A percentile compares a stretch with the other conserved stretches of the same genome.
Conservation (phyloP, 1,140 invertebrate genomes). For the Drosophila santomea region DNA sequence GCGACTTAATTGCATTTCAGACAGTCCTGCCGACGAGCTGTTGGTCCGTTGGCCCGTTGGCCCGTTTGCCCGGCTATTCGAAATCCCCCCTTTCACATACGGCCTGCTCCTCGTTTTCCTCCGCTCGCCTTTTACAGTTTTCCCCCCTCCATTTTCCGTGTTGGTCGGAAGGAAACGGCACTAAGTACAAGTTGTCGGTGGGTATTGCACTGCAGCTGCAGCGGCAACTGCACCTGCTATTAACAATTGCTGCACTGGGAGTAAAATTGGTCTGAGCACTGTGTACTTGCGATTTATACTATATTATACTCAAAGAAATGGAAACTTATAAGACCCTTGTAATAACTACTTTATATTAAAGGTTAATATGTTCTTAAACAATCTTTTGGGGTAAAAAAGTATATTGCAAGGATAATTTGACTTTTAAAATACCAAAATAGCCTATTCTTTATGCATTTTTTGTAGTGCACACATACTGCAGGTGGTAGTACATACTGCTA, state of each 20-base stretch:
- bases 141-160: slow-evolving; percentile 33
- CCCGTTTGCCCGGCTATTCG: slow-evolving; percentile 20
- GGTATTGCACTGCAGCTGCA: slow-evolving; percentile 30
- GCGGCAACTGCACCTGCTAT: slow-evolving; percentile 4
- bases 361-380: too few relatives aligned
- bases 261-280: background rate
- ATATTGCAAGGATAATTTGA: background rate
- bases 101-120: slow-evolving; percentile 7
- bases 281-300: too few relatives aligned
- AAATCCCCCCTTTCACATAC: slow-evolving; percentile 30
- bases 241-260: background rate
- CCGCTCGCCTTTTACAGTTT: slow-evolving; percentile 10
- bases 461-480: background rate
- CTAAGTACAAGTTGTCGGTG: slow-evolving; percentile 73
- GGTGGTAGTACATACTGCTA: background rate
- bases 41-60: slow-evolving; percentile 3
- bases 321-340: too few relatives aligned
- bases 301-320: too few relatives aligned
- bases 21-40: slow-evolving; percentile 74
- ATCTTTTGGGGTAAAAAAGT: too few relatives aligned
- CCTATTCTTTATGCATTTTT: background rate
- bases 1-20: slow-evolving; percentile 81
- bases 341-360: too few relatives aligned
- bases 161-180: slow-evolving; percentile 70
- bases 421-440: too few relatives aligned